Percentiles rank a stretch among this genome's conserved stretches.
These are phyloP conservation scores for Galaxea fascicularis DNA, from an alignment of 92 coral and sea anemone genomes.

Conservation along the genomic window DNA sequence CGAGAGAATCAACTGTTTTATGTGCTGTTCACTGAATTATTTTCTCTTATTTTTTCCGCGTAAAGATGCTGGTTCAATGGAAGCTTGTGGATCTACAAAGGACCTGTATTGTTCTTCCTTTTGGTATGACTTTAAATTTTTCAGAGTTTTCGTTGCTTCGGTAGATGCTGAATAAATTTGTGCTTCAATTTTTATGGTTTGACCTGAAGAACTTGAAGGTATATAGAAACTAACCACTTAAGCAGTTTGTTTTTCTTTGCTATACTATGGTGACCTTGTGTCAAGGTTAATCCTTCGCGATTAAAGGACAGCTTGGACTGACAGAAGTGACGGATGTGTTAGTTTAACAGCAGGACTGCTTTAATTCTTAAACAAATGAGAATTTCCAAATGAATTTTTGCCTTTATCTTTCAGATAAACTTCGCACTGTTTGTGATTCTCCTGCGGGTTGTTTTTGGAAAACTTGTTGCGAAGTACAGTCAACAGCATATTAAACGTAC, in stretches of 20 bases:
- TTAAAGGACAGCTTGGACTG: too few relatives aligned
- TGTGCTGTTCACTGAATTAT: too few relatives aligned
- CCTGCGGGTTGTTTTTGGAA: neutral
- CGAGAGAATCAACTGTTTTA: too few relatives aligned
- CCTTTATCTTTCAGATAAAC: neutral
- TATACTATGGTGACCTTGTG: neutral
- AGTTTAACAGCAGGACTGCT: too few relatives aligned
- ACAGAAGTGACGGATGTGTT: too few relatives aligned
- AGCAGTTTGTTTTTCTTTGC: neutral
- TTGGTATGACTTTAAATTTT: neutral
- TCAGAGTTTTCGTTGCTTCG: neutral
- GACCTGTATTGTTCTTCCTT: neutral
- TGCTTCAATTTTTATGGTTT: too few relatives aligned
- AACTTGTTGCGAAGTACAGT: neutral
- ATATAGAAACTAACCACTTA: too few relatives aligned
- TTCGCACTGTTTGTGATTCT: neutral
- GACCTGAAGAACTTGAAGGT: too few relatives aligned
- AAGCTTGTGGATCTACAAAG: neutral
- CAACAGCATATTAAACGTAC: too few relatives aligned
- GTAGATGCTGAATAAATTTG: neutral
- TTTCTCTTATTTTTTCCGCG: too few relatives aligned
- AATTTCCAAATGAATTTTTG: neutral
- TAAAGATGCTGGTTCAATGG: neutral
- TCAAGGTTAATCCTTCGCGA: too few relatives aligned
- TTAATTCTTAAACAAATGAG: too few relatives aligned